Percentiles rank a stretch among this genome's conserved stretches.
These are phyloP conservation scores for Charaxes varanes DNA, from an alignment of 1,140 invertebrate genomes.

Conservation along the genomic window DNA sequence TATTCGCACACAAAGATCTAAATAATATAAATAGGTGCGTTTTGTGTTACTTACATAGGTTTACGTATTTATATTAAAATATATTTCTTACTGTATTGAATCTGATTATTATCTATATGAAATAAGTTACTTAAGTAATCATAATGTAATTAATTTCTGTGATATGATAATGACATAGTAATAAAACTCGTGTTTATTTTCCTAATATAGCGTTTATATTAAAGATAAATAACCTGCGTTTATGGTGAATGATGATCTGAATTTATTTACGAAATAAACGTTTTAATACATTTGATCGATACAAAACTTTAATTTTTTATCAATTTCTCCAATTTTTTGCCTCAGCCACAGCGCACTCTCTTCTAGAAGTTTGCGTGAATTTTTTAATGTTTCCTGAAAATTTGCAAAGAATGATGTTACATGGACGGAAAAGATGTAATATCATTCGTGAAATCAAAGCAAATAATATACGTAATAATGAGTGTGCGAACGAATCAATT, in stretches of 20 bases:
- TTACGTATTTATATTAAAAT: conserved; percentile 1
- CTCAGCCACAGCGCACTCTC: conserved; percentile 43
- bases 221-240: conserved; percentile 11
- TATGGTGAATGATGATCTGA: conserved; percentile 29
- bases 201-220: conserved; percentile 13
- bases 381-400: conserved; percentile 35
- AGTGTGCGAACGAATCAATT: too few species aligned
- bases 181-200: conserved; percentile 30
- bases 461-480: too few species aligned
- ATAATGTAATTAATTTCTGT: conserved; percentile 40
- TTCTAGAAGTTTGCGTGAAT: conserved; percentile 38
- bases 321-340: conserved; percentile 38
- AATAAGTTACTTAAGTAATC: conserved; percentile 33
- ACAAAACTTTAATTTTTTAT: conserved; percentile 47
- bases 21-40: too few species aligned
- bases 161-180: conserved; percentile 54
- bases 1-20: too few species aligned
- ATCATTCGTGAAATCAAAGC: too few species aligned
- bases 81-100: conserved; percentile 1
- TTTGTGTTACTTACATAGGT: neutral
- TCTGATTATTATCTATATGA: neutral
- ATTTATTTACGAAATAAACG: conserved; percentile 28
- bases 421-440: too few species aligned
- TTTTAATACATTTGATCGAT: conserved; percentile 60
- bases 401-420: too few species aligned